Evolutionary conservation across 2,888 invertebrate species (phyloP).

Genomic region (Cerastoderma edule): DNA sequence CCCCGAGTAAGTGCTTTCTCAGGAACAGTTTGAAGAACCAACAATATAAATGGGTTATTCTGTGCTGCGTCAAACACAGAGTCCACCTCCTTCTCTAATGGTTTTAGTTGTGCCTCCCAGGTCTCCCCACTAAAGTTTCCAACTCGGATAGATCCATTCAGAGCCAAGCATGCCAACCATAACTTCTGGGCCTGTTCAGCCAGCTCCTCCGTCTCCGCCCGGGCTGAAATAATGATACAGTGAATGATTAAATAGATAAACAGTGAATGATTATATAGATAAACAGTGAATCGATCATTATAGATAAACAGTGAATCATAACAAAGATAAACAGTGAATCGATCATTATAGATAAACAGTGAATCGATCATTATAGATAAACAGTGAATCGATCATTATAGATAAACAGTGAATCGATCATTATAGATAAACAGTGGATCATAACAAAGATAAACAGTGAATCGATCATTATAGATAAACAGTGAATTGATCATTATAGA

Average conservation of each 20-base stretch:
- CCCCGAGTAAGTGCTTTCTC: conserved; percentile 91
- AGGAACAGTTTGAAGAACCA: conserved; percentile 91
- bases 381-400: too few species aligned
- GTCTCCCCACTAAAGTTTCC: conserved; percentile 84
- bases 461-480: too few species aligned
- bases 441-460: too few species aligned
- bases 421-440: too few species aligned
- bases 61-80: conserved; percentile 77
- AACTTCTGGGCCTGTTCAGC: conserved; percentile 90
- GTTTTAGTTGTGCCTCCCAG: conserved; percentile 75
- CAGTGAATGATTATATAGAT: too few species aligned
- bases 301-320: too few species aligned
- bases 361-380: too few species aligned
- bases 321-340: too few species aligned
- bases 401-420: too few species aligned
- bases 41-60: conserved; percentile 90
- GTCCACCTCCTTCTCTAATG: conserved; percentile 76
- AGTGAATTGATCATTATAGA: too few species aligned
- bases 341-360: too few species aligned
- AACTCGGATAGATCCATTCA: conserved; percentile 90
- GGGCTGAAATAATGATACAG: conserved; percentile 70
- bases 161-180: conserved; percentile 96
- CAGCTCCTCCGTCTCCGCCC: conserved; percentile 83
- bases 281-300: too few species aligned
- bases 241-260: background rate